Conservation (phyloP, 2,113 vertebrate genomes). For the Sylvietta virens region DNA sequence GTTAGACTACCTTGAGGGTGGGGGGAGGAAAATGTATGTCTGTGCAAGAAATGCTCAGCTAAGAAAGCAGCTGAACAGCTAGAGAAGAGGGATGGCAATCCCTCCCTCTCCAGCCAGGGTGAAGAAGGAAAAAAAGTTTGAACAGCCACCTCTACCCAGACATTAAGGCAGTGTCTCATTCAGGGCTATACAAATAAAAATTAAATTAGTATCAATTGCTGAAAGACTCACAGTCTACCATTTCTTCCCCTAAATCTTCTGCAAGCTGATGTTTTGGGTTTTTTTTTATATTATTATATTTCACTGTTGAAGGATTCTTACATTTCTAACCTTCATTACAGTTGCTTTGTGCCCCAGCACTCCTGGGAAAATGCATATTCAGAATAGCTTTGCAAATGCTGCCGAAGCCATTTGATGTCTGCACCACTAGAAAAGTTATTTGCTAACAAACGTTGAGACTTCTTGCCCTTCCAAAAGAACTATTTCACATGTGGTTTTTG, state of each 20-base stretch:
- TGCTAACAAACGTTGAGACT: conserved; percentile 49
- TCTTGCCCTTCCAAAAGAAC: conserved; percentile 49
- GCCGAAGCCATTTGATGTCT: conserved; percentile 12
- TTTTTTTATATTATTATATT: not conserved
- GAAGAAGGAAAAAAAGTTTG: not conserved
- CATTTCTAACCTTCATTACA: not conserved
- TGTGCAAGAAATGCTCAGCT: not conserved
- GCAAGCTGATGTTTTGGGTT: not conserved
- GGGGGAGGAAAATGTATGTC: not conserved
- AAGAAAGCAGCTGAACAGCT: not conserved
- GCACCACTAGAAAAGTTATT: conserved; percentile 34
- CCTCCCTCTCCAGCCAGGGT: not conserved
- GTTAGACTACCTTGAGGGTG: not conserved
- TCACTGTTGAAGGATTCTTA: not conserved
- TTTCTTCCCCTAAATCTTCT: not conserved
- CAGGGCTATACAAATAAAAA: not conserved
- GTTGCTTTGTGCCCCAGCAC: not conserved
- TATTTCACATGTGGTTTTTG: conserved; percentile 56
- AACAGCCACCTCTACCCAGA: not conserved
- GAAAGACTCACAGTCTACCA: not conserved
- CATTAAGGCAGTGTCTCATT: not conserved
- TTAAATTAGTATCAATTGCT: not conserved
- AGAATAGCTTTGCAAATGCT: not conserved
- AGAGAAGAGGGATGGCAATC: not conserved
- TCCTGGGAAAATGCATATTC: not conserved